Conservation (phyloP, 2,797 vertebrate species). For the Margarornis squamiger region DNA sequence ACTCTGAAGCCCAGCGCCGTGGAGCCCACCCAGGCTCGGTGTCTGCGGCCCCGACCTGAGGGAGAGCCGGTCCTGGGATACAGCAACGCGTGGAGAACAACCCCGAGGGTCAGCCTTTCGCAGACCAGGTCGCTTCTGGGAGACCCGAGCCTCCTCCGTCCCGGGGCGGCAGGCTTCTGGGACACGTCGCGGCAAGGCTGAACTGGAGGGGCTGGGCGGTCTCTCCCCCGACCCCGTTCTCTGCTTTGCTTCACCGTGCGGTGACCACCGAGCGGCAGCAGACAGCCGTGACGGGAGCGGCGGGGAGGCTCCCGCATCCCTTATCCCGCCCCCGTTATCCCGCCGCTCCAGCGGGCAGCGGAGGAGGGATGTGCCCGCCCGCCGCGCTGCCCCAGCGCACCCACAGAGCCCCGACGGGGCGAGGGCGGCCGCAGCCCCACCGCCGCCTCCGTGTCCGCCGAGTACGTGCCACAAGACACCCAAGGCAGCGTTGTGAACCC, state of each 20-base stretch:
- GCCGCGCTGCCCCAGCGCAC: too few relatives aligned
- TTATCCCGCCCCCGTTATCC: background rate
- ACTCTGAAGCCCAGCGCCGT: accelerated
- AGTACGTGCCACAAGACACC: background rate
- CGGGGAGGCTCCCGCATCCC: background rate
- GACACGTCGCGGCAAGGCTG: background rate
- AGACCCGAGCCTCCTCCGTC: too few relatives aligned
- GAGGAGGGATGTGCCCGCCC: background rate
- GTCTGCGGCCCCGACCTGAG: background rate
- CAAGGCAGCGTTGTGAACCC: background rate
- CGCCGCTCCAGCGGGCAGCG: background rate
- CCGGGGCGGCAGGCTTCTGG: background rate
- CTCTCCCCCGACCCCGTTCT: accelerated
- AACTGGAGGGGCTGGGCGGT: accelerated
- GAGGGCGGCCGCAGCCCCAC: background rate
- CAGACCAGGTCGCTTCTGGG: background rate
- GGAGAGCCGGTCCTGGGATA: background rate
- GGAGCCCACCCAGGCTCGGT: background rate
- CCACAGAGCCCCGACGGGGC: background rate
- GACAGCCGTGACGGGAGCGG: background rate
- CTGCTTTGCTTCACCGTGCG: background rate
- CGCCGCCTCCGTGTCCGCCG: accelerated
- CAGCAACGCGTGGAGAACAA: background rate
- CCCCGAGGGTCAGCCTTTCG: background rate
- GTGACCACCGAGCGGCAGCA: background rate